phyloP scores from a whole-genome alignment of 2,797 vertebrate genomes.

The Podarcis lilfordi region DNA sequence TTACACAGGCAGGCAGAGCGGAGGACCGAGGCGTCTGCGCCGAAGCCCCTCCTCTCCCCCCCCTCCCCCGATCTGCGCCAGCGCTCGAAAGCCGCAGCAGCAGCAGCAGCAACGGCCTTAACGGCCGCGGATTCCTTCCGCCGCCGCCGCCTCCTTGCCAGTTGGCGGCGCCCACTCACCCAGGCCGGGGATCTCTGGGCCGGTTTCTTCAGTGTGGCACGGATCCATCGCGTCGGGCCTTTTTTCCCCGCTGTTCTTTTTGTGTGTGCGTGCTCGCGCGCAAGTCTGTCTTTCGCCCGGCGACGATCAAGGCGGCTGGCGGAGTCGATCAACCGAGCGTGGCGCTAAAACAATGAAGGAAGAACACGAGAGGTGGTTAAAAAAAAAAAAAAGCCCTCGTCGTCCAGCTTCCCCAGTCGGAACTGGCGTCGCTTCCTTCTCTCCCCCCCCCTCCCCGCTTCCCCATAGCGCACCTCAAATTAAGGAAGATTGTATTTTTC shows the following conservation, averaged over 20 bases:
- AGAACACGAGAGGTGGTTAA: background rate
- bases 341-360: constrained; percentile 11
- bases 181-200: constrained; percentile 65
- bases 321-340: background rate
- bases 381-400: too few species aligned
- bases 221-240: constrained; percentile 60
- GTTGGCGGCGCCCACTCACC: constrained; percentile 42
- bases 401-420: background rate
- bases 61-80: constrained; percentile 9
- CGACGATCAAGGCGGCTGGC: background rate
- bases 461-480: background rate
- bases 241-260: background rate
- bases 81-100: background rate
- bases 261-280: background rate
- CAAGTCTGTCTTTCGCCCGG: background rate
- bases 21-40: background rate
- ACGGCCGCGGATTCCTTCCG: background rate
- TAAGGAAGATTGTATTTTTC: background rate
- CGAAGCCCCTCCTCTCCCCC: constrained; percentile 3
- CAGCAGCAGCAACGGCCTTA: constrained; percentile 17
- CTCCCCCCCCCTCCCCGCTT: too few species aligned
- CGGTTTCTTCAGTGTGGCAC: constrained; percentile 65
- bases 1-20: background rate
- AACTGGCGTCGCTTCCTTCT: background rate
- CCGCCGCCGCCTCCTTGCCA: too few species aligned